These are phyloP conservation scores for Tyrannus savana DNA, from an alignment of 2,113 vertebrate species.

Conservation along the genomic window DNA sequence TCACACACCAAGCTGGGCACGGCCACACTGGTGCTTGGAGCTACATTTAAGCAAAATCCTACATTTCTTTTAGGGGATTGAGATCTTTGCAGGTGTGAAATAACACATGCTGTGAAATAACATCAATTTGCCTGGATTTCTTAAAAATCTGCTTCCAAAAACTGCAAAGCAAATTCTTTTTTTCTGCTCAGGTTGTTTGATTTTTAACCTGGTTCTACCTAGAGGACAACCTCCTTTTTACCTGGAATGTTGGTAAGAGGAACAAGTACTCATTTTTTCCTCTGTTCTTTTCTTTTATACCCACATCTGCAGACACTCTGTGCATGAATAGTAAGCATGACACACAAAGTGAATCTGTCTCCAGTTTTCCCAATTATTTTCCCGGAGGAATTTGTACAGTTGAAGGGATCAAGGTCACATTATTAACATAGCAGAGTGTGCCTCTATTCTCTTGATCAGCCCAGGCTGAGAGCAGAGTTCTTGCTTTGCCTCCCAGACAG, in stretches of 20 bases:
- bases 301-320: not conserved
- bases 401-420: not conserved
- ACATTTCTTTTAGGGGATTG: not conserved
- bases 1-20: not conserved
- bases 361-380: not conserved
- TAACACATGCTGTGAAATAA: not conserved
- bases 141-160: not conserved
- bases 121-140: not conserved
- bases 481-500: not conserved
- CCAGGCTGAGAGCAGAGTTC: not conserved
- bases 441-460: not conserved
- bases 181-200: not conserved
- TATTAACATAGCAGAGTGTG: not conserved
- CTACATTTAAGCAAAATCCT: not conserved
- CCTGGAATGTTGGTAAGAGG: not conserved
- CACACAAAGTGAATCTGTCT: not conserved
- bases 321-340: not conserved
- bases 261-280: not conserved
- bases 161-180: not conserved
- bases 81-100: not conserved
- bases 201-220: not conserved
- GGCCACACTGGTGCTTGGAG: not conserved
- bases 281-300: not conserved
- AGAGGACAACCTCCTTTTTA: not conserved
- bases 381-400: not conserved